These are phyloP conservation scores for Tadarida brasiliensis DNA, from an alignment of 2,797 vertebrate genomes.

Conservation along the genomic window DNA sequence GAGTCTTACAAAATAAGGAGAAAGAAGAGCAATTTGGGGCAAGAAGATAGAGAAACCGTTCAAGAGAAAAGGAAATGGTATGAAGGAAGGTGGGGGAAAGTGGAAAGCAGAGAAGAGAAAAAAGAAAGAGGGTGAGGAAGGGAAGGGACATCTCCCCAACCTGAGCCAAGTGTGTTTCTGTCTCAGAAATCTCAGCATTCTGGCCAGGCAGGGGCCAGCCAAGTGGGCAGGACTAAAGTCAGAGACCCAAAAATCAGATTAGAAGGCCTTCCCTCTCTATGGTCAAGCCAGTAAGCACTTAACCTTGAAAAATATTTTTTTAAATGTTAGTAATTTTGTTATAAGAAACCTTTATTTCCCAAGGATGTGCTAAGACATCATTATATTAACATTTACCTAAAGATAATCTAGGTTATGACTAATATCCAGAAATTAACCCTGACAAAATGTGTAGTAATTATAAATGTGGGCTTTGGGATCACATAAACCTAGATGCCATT, in stretches of 20 bases:
- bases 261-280: neutral
- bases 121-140: neutral
- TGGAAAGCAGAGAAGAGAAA: neutral
- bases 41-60: neutral
- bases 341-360: constrained; percentile 3
- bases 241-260: neutral
- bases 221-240: neutral
- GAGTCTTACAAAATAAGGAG: neutral
- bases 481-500: neutral
- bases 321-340: neutral
- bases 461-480: neutral
- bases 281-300: neutral
- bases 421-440: constrained; percentile 29
- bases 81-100: too few species aligned
- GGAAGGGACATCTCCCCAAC: neutral
- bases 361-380: neutral
- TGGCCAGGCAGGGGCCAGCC: neutral
- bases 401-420: neutral
- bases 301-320: neutral
- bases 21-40: neutral
- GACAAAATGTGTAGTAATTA: neutral
- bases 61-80: neutral
- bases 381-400: neutral
- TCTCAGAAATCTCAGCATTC: neutral
- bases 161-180: neutral